phyloP scores from a whole-genome alignment of 2,888 invertebrate species.

The Drosophila niveifrons region DNA sequence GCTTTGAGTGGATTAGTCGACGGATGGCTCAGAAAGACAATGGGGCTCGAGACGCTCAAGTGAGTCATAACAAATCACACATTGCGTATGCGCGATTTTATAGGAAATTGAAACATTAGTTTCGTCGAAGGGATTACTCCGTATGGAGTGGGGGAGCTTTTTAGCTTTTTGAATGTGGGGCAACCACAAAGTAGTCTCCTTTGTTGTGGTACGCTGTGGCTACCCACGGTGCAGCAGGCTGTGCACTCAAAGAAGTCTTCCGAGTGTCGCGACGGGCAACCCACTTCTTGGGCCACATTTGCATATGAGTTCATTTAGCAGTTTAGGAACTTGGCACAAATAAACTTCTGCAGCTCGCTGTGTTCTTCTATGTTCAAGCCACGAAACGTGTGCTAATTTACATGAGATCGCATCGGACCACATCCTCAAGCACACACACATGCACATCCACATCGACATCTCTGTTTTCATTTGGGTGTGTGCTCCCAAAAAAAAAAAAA shows the following conservation, averaged over 20 bases:
- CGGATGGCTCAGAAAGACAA: slow-evolving; percentile 5
- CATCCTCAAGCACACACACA: slow-evolving; percentile 46
- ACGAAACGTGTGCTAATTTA: slow-evolving; percentile 81
- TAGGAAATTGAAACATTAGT: slow-evolving; percentile 33
- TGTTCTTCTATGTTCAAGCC: slow-evolving; percentile 56
- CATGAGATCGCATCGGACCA: slow-evolving; percentile 75
- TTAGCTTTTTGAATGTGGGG: slow-evolving; percentile 1
- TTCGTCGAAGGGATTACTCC: slow-evolving; percentile 47
- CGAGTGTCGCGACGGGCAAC: slow-evolving; percentile 52
- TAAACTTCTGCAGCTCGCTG: slow-evolving; percentile 55
- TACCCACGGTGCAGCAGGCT: slow-evolving; percentile 42
- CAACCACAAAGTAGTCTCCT: slow-evolving; percentile 16
- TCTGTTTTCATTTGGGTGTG: slow-evolving; percentile 64
- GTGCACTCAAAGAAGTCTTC: slow-evolving; percentile 20
- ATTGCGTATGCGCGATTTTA: slow-evolving; percentile 60
- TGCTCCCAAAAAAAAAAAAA: slow-evolving; percentile 43
- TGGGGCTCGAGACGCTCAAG: slow-evolving; percentile 17
- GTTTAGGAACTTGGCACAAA: slow-evolving; percentile 75
- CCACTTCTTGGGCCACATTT: slow-evolving; percentile 75
- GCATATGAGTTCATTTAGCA: slow-evolving; percentile 80
- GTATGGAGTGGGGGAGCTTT: background rate
- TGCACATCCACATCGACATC: slow-evolving; percentile 69
- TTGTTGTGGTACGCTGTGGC: slow-evolving; percentile 22
- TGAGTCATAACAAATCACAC: slow-evolving; percentile 48
- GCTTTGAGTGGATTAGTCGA: slow-evolving; percentile 61